These are phyloP conservation scores for Diabrotica virgifera DNA, from an alignment of 1,140 invertebrate species.

Conservation along the genomic window DNA sequence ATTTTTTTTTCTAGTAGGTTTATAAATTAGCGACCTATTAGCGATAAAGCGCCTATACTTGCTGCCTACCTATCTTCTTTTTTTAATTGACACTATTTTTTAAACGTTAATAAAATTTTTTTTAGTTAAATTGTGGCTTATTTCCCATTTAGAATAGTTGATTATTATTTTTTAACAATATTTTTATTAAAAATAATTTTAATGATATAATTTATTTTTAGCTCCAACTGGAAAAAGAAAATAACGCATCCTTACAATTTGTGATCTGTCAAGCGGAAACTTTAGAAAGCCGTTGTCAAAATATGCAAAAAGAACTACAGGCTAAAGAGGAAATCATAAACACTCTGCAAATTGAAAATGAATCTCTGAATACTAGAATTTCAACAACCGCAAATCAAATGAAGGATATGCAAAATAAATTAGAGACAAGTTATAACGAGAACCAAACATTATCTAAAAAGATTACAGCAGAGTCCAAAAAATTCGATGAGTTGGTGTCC, in stretches of 20 bases:
- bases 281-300: constrained; percentile 24
- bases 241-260: constrained; percentile 29
- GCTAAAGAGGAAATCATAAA: constrained; percentile 32
- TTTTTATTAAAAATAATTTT: too few relatives aligned
- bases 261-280: constrained; percentile 28
- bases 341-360: constrained; percentile 38
- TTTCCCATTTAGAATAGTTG: too few relatives aligned
- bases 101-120: too few relatives aligned
- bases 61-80: too few relatives aligned
- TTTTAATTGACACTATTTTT: too few relatives aligned
- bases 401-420: constrained; percentile 31
- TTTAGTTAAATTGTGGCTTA: too few relatives aligned
- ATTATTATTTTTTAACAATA: too few relatives aligned
- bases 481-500: constrained; percentile 37
- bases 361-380: constrained; percentile 28
- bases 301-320: constrained; percentile 23
- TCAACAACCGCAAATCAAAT: constrained; percentile 22
- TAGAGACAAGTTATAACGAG: constrained; percentile 14
- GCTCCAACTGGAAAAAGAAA: constrained; percentile 29
- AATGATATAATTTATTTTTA: constrained; percentile 15
- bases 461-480: constrained; percentile 31
- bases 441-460: constrained; percentile 18
- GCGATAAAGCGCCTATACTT: too few relatives aligned
- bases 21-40: too few relatives aligned
- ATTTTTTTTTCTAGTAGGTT: too few relatives aligned